phyloP scores from a whole-genome alignment of 2,888 invertebrate genomes.

The Halocaridina rubra region DNA sequence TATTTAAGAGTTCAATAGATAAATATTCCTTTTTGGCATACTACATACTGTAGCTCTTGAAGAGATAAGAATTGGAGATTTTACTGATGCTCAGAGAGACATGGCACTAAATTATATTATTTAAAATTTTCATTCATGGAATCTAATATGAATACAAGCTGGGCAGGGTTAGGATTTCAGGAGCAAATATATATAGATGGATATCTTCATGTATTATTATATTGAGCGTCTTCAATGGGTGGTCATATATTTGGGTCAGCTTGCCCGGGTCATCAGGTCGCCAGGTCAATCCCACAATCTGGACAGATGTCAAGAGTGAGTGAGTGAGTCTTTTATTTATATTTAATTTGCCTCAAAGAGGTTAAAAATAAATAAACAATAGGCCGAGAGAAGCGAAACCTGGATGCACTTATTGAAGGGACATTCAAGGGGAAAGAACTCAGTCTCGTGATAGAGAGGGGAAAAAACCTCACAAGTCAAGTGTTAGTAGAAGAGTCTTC shows the following conservation, averaged over 20 bases:
- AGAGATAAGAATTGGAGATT: too few relatives aligned
- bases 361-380: constrained; percentile 14
- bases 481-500: background rate
- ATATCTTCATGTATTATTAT: constrained; percentile 33
- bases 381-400: constrained; percentile 35
- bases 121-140: too few relatives aligned
- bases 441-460: too few relatives aligned
- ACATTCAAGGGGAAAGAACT: too few relatives aligned
- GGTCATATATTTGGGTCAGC: constrained; percentile 25
- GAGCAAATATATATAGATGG: background rate
- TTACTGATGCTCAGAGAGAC: too few relatives aligned
- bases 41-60: too few relatives aligned
- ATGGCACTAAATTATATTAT: too few relatives aligned
- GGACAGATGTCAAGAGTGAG: constrained; percentile 21
- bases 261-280: background rate
- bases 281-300: constrained; percentile 22
- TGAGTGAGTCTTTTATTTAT: constrained; percentile 28
- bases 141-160: background rate
- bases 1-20: too few relatives aligned
- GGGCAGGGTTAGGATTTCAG: constrained; percentile 34
- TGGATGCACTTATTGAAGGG: constrained; percentile 30
- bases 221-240: constrained; percentile 20
- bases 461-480: too few relatives aligned
- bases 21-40: too few relatives aligned
- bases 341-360: too few relatives aligned